These are phyloP conservation scores for Drosophila conformis DNA, from an alignment of 2,888 invertebrate species.

Conservation along the genomic window DNA sequence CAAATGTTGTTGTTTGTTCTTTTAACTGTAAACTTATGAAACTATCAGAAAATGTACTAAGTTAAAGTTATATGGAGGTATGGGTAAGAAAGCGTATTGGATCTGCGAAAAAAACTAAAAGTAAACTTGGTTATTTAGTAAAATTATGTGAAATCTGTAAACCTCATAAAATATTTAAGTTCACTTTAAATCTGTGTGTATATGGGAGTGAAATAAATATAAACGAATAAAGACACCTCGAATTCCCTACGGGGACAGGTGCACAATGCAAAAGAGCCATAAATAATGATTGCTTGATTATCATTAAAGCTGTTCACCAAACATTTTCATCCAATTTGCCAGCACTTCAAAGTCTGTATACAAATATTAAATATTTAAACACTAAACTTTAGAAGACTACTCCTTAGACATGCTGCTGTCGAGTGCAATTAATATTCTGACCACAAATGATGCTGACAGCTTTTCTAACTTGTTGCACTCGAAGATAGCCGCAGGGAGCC, in stretches of 20 bases:
- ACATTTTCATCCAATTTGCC: neutral
- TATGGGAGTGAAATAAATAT: neutral
- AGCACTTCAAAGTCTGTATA: neutral
- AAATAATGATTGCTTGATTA: neutral
- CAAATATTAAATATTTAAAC: neutral
- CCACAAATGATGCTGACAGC: conserved; percentile 42
- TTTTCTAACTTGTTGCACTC: conserved; percentile 42
- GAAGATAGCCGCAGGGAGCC: conserved; percentile 17
- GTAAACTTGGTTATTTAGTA: neutral
- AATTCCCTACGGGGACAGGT: neutral
- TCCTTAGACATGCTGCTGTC: neutral
- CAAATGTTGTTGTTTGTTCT: neutral
- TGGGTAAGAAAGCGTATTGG: neutral
- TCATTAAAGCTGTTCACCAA: neutral
- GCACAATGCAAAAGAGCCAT: neutral
- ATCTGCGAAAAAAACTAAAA: neutral
- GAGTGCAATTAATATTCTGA: conserved; percentile 33
- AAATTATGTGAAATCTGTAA: neutral
- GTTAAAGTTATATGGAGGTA: neutral
- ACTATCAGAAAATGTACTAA: neutral
- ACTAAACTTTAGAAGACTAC: neutral
- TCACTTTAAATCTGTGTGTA: no score
- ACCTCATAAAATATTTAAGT: neutral
- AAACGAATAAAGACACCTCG: neutral
- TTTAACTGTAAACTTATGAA: neutral